Evolutionary conservation across 2,113 vertebrate species (phyloP).

Genomic region (Xiphorhynchus elegans): DNA sequence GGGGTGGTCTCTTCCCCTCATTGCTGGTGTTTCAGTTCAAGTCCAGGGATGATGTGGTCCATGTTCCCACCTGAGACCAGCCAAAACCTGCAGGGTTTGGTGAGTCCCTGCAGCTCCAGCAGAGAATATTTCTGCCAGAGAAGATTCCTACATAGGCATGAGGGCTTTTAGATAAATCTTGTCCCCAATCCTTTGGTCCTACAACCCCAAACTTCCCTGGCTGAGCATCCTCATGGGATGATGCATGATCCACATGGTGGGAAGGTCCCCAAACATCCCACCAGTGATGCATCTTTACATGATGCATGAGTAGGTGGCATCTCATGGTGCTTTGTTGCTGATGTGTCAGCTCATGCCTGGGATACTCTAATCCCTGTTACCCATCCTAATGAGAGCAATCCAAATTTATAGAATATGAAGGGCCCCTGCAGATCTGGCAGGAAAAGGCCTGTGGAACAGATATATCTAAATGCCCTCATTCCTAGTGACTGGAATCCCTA

Average conservation of each 20-base stretch:
- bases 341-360: not conserved
- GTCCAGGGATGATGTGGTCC: too few species aligned
- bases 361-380: not conserved
- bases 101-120: not conserved
- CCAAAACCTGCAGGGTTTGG: not conserved
- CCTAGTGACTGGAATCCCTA: not conserved
- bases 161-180: not conserved
- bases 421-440: not conserved
- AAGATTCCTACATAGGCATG: not conserved
- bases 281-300: not conserved
- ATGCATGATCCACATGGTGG: not conserved
- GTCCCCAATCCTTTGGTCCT: not conserved
- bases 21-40: not conserved
- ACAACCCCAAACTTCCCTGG: not conserved
- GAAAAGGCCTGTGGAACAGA: not conserved
- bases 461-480: fast-evolving
- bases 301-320: not conserved
- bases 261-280: not conserved
- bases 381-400: not conserved
- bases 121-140: not conserved
- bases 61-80: fast-evolving
- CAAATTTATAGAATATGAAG: not conserved
- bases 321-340: not conserved
- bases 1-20: too few species aligned
- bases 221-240: not conserved